phyloP scores from a whole-genome alignment of 2,888 invertebrate species.

The Exephanes ischioxanthus region DNA sequence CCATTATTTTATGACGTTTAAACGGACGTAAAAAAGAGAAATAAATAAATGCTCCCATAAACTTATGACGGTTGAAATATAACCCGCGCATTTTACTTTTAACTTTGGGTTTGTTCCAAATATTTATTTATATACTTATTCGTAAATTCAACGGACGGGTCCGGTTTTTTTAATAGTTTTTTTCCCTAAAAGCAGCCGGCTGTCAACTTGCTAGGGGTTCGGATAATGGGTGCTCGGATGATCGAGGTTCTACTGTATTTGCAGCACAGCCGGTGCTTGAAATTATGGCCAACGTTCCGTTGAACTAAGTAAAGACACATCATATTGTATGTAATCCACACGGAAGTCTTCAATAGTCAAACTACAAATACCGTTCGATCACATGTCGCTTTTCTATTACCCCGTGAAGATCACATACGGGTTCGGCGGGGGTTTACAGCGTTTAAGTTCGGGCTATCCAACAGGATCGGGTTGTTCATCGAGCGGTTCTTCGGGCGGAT shows the following conservation, averaged over 20 bases:
- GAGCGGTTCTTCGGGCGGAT: conserved; percentile 21
- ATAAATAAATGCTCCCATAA: no score
- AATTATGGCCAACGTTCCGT: conserved; percentile 28
- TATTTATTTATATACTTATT: no score
- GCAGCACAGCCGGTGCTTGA: background rate
- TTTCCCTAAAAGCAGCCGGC: no score
- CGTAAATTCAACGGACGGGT: no score
- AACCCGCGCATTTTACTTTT: no score
- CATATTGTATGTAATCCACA: conserved; percentile 18
- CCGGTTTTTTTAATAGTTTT: no score
- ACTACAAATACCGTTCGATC: background rate
- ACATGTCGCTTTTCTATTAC: conserved; percentile 60
- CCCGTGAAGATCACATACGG: background rate
- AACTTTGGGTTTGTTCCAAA: no score
- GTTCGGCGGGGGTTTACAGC: background rate
- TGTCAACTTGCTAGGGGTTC: no score
- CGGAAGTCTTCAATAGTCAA: background rate
- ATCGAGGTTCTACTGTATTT: no score
- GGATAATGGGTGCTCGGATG: no score
- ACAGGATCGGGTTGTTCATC: conserved; percentile 55
- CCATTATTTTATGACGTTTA: conserved; percentile 41
- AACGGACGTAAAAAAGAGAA: background rate
- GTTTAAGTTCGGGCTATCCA: conserved; percentile 58
- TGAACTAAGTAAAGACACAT: conserved; percentile 1
- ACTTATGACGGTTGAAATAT: no score